Conservation (phyloP, 2,888 invertebrate species). For the Pseudolycoriella hygida region DNA sequence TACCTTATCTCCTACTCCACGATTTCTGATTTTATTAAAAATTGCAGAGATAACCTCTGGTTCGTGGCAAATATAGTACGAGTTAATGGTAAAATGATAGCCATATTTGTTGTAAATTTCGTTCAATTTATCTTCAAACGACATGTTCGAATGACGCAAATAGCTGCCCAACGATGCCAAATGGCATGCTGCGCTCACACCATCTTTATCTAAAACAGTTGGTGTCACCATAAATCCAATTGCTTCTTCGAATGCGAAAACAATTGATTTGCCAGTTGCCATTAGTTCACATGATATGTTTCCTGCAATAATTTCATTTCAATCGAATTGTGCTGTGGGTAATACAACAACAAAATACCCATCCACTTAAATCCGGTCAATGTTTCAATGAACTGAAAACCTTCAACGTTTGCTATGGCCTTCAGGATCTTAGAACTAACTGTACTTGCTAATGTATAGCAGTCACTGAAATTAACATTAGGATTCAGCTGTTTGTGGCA, state of each 20-base stretch:
- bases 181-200: conserved; percentile 73
- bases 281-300: conserved; percentile 61
- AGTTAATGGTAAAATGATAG: conserved; percentile 70
- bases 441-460: conserved; percentile 79
- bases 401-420: conserved; percentile 63
- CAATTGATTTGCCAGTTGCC: conserved; percentile 50
- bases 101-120: conserved; percentile 74
- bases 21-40: conserved; percentile 69
- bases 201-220: conserved; percentile 87
- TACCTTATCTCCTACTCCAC: conserved; percentile 35
- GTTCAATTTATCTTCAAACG: conserved; percentile 43
- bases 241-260: conserved; percentile 96
- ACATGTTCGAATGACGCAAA: conserved; percentile 39
- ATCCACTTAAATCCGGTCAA: conserved; percentile 99
- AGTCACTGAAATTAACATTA: conserved; percentile 33
- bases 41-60: conserved; percentile 47
- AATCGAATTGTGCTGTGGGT: not conserved
- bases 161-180: conserved; percentile 58
- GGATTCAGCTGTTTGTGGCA: conserved; percentile 35
- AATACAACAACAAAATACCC: conserved; percentile 34
- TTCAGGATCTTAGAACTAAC: conserved; percentile 90
- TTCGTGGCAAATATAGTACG: conserved; percentile 79
- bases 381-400: conserved; percentile 67
- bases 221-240: conserved; percentile 95
- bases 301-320: conserved; percentile 24